Evolutionary conservation across 2,113 vertebrate genomes (phyloP).

Genomic region (Poeciliopsis prolifica): DNA sequence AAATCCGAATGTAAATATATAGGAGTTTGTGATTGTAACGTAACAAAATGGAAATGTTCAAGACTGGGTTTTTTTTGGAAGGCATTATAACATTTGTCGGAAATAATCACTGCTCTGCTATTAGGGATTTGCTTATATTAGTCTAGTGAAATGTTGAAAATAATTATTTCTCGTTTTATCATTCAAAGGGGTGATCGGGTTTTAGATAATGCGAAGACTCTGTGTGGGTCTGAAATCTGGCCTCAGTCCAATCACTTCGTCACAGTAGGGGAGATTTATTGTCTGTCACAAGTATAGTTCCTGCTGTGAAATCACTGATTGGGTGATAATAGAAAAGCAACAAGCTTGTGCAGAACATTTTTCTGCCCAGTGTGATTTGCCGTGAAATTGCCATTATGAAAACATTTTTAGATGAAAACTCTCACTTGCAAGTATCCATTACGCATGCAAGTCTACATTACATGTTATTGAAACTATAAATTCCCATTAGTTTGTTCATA

Average conservation of each 20-base stretch:
- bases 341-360: slow-evolving; percentile 9
- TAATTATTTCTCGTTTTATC: not conserved
- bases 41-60: not conserved
- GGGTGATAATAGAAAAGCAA: slow-evolving; percentile 20
- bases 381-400: slow-evolving; percentile 9
- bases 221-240: slow-evolving; percentile 14
- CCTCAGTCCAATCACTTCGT: slow-evolving; percentile 30
- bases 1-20: not conserved
- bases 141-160: not conserved
- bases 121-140: not conserved
- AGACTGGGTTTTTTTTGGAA: not conserved
- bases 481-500: not conserved
- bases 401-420: not conserved
- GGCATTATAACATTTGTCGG: not conserved
- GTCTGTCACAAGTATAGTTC: slow-evolving; percentile 25
- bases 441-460: not conserved
- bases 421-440: not conserved
- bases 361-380: slow-evolving; percentile 6
- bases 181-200: not conserved
- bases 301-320: slow-evolving; percentile 56
- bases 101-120: not conserved
- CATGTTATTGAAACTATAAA: not conserved
- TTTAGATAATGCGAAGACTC: slow-evolving; percentile 2
- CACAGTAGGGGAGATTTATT: slow-evolving; percentile 30
- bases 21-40: not conserved